Conservation (phyloP, 2,113 vertebrate species). For the Pachyramphus minor region DNA sequence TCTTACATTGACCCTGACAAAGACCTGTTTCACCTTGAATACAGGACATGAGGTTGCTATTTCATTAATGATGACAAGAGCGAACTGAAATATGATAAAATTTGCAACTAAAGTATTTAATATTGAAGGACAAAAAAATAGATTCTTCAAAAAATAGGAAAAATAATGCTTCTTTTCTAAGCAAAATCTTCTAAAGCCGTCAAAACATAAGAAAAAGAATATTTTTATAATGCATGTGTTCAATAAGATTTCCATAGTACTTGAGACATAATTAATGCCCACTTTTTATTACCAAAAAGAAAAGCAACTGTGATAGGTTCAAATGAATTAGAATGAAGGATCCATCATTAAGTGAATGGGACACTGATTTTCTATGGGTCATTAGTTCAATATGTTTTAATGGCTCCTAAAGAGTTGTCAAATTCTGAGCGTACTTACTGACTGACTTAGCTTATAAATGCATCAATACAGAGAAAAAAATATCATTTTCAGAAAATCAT, state of each 20-base stretch:
- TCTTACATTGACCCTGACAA: neutral
- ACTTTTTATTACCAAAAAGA: slow-evolving; percentile 32
- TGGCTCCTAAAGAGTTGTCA: slow-evolving; percentile 16
- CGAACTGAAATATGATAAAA: neutral
- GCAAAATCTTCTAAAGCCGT: neutral
- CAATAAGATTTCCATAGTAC: neutral
- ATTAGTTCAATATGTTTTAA: slow-evolving; percentile 42
- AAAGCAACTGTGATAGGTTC: slow-evolving; percentile 28
- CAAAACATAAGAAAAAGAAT: neutral
- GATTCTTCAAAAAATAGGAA: neutral
- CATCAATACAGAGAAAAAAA: slow-evolving; percentile 33
- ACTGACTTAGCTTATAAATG: neutral
- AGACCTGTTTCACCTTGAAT: neutral
- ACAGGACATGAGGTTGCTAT: neutral
- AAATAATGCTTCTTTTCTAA: neutral
- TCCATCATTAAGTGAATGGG: slow-evolving; percentile 24
- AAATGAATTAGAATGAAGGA: slow-evolving; percentile 13
- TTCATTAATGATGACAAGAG: neutral
- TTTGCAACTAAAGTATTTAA: neutral
- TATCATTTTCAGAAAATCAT: slow-evolving; percentile 1
- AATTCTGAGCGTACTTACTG: neutral
- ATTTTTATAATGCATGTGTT: neutral
- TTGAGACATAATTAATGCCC: slow-evolving; percentile 5
- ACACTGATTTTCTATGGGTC: slow-evolving; percentile 37
- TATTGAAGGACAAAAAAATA: neutral